Evolutionary conservation across 2,113 vertebrate genomes (phyloP).

Genomic region (Mastomys natalensis): DNA sequence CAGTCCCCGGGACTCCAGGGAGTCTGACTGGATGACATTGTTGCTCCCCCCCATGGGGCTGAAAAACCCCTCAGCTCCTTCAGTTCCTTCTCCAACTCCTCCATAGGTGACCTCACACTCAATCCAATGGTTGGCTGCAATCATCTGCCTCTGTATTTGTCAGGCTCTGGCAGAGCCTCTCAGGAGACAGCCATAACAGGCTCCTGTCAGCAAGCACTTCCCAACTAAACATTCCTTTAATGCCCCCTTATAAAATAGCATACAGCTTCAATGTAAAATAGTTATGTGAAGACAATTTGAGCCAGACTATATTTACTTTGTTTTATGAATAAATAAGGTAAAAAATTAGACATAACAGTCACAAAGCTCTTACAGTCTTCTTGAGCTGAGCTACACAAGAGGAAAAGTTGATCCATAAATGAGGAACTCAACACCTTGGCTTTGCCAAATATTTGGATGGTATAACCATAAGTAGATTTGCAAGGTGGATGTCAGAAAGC

Average conservation of each 20-base stretch:
- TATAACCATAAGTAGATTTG: background rate
- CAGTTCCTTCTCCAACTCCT: no score
- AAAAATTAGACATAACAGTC: background rate
- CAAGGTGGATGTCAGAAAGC: background rate
- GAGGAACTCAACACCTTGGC: background rate
- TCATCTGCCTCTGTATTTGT: no score
- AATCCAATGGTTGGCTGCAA: no score
- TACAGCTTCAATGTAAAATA: background rate
- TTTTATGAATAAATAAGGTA: slow-evolving; percentile 26
- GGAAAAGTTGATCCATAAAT: background rate
- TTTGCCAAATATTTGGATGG: background rate
- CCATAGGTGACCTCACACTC: no score
- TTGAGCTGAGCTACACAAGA: background rate
- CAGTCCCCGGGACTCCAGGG: no score
- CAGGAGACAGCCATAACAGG: no score
- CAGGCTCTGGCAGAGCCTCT: no score
- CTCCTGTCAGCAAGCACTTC: no score
- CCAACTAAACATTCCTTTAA: background rate
- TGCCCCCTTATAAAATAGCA: background rate
- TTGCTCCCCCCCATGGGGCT: no score
- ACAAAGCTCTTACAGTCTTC: background rate
- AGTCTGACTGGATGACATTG: no score
- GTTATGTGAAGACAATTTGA: slow-evolving; percentile 36
- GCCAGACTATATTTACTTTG: slow-evolving; percentile 2
- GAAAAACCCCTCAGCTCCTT: no score